Conservation (phyloP, 2,888 invertebrate genomes). For the Oxytorus armatus region DNA sequence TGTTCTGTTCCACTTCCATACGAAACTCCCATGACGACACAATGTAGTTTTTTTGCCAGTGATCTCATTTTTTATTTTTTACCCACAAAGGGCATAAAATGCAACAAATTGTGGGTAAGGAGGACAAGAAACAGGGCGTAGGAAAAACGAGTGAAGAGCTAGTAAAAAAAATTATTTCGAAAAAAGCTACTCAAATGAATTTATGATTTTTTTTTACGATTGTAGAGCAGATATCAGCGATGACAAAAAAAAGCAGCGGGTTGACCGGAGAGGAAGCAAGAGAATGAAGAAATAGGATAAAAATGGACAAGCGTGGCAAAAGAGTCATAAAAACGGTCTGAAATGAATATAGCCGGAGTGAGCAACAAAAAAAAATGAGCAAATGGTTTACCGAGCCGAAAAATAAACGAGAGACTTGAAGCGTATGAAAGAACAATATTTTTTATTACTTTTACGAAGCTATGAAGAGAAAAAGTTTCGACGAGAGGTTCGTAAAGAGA, state of each 20-base stretch:
- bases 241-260: neutral
- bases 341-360: neutral
- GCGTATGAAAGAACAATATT: slow-evolving; percentile 16
- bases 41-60: neutral
- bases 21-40: slow-evolving; percentile 9
- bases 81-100: slow-evolving; percentile 5
- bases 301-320: neutral
- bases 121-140: neutral
- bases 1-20: slow-evolving; percentile 14
- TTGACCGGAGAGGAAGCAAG: neutral
- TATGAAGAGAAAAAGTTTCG: slow-evolving; percentile 3
- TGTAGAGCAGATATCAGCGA: neutral
- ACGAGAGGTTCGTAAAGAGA: slow-evolving; percentile 1
- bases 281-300: neutral
- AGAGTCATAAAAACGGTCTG: slow-evolving; percentile 3
- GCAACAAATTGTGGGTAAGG: neutral
- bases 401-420: neutral
- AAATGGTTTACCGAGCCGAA: neutral
- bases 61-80: neutral
- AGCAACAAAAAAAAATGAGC: neutral
- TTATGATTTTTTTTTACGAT: too few relatives aligned
- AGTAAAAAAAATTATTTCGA: neutral
- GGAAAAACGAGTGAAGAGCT: neutral
- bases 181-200: neutral
- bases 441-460: neutral